Evolutionary conservation across 2,797 vertebrate genomes (phyloP).

Genomic region (Fistularia tabacaria): DNA sequence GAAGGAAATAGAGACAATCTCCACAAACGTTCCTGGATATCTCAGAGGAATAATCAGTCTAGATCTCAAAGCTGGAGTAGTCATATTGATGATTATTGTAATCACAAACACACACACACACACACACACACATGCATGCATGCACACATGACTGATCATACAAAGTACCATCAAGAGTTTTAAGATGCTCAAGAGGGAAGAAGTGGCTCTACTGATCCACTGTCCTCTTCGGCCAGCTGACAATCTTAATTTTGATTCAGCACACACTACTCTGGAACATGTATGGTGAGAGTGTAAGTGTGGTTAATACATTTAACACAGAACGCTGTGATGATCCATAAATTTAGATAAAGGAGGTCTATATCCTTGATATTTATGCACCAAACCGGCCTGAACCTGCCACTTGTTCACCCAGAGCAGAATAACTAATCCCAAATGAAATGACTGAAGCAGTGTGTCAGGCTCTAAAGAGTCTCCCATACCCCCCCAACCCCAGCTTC

Average conservation of each 20-base stretch:
- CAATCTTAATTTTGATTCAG: not conserved
- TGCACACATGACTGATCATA: too few species aligned
- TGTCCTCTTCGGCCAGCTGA: too few species aligned
- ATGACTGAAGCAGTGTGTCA: constrained; percentile 71
- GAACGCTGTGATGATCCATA: constrained; percentile 50
- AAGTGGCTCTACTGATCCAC: too few species aligned
- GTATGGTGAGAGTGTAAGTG: constrained; percentile 20
- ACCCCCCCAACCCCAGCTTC: constrained; percentile 14
- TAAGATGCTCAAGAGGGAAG: too few species aligned
- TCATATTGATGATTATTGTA: too few species aligned
- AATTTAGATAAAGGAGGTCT: constrained; percentile 56
- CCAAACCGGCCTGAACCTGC: constrained; percentile 48
- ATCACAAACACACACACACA: too few species aligned
- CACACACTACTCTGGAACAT: constrained; percentile 9
- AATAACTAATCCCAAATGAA: constrained; percentile 74
- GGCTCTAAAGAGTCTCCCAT: constrained; percentile 61
- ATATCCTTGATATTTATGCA: constrained; percentile 39
- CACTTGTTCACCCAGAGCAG: constrained; percentile 63
- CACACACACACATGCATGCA: too few species aligned
- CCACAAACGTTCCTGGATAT: too few species aligned
- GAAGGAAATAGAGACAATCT: too few species aligned
- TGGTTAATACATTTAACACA: constrained; percentile 25
- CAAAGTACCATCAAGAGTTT: too few species aligned
- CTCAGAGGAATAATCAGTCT: too few species aligned
- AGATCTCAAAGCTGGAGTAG: too few species aligned